Evolutionary conservation across 2,113 vertebrate genomes (phyloP), one percentile per base, ranked within the genome.

Genomic region (Grallaria varia): DNA sequence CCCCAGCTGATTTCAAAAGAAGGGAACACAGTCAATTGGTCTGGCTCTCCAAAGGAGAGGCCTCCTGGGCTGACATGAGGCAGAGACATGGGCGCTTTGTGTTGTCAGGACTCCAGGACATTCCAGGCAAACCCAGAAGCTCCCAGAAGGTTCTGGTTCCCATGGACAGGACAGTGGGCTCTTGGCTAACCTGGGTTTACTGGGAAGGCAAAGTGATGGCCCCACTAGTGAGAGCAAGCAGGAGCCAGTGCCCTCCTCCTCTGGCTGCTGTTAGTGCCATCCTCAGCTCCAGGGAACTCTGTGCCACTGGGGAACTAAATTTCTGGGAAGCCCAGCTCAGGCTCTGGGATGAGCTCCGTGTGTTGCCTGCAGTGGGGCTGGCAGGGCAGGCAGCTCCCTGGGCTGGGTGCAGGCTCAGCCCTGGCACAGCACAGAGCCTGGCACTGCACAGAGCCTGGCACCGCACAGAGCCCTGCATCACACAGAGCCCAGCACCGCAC

Each of bases 191-290:
- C 25, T 42, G n/a, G 16, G 2, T 52, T 64, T 40, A 13, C 33
- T 4, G 6, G 22, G 49, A 53, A 10, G 40, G 24, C 19, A 2
- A 28, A 19, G 42, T 9, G 31, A 28, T 53, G 67, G 31, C 7
- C 21, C 14, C n/a, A 20, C 24, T 37, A 9, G 24, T 16, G 10
- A 1, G 1, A 75, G 53, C 64, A 24, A 55, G 45, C 19, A 45
- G 80, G 31, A 56, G 52, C 2, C 5, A 45, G 31, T 0, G 0
- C 22, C 22, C 50, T 42, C n/a, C 11, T 60, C 53, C n/a, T 72
- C 24, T 62, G 49, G n/a, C 31, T 2, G 0, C 73, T 1, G 0
- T 13, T 3, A 21, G 8, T 28, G 15, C 42, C 42, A 37, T 22
- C 39, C 44, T 25, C 52, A 58, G 37, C 3, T 1, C 0, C 2